These are phyloP conservation scores for Anastatus disparis DNA, from an alignment of 1,140 invertebrate genomes.

Conservation along the genomic window DNA sequence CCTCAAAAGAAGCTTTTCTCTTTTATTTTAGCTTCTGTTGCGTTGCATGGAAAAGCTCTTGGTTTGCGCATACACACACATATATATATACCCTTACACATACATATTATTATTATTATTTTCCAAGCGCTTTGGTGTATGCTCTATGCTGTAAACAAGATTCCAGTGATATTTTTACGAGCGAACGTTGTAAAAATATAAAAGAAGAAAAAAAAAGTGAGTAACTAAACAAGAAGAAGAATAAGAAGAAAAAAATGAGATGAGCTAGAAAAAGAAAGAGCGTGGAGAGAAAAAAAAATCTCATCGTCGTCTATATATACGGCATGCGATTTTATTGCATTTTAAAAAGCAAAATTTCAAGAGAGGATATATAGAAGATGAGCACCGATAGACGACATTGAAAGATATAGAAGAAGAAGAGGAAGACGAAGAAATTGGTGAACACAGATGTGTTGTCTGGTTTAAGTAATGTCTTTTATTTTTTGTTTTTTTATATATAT, in stretches of 20 bases:
- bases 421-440: background rate
- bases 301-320: background rate
- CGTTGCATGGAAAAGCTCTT: no score
- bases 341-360: slow-evolving; percentile 25
- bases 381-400: background rate
- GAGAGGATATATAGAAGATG: background rate
- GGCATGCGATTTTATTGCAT: slow-evolving; percentile 26
- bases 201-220: no score
- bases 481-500: no score
- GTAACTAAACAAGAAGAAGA: no score
- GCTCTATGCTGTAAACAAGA: slow-evolving; percentile 21
- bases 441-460: background rate
- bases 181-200: no score
- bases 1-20: no score
- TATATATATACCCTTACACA: background rate
- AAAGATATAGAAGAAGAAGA: background rate
- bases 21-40: no score
- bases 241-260: no score
- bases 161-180: slow-evolving; percentile 31
- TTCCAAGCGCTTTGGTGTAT: background rate
- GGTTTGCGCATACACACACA: background rate
- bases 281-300: background rate
- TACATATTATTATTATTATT: no score
- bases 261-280: background rate
- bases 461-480: no score